phyloP scores from a whole-genome alignment of 2,797 vertebrate species.

The Acipenser transmontanus region DNA sequence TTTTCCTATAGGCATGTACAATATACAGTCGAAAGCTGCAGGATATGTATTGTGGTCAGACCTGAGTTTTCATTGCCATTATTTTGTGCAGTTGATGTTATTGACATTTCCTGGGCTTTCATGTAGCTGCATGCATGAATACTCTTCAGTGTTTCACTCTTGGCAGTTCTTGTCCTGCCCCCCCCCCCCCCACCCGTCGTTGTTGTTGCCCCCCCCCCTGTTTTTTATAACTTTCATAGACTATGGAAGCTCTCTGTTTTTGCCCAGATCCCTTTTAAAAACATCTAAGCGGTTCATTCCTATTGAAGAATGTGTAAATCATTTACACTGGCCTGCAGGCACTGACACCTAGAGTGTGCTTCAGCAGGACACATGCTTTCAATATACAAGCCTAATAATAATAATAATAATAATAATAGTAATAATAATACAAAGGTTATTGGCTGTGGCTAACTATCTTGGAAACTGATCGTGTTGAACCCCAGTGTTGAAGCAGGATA shows the following conservation, averaged over 20 bases:
- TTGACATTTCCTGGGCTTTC: background rate
- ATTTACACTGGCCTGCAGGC: conserved; percentile 24
- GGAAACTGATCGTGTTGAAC: too few relatives aligned
- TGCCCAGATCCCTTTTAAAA: conserved; percentile 10
- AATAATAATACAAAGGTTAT: too few relatives aligned
- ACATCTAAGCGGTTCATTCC: background rate
- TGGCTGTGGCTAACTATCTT: too few relatives aligned
- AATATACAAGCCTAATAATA: too few relatives aligned
- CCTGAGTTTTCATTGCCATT: background rate
- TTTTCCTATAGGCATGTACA: too few relatives aligned
- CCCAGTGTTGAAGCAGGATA: too few relatives aligned
- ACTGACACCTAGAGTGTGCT: background rate
- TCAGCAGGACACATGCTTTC: background rate
- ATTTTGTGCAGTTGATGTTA: background rate
- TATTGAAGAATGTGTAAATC: background rate
- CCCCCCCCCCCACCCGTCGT: conserved; percentile 3
- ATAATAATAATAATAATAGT: too few relatives aligned
- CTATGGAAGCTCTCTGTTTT: conserved; percentile 22
- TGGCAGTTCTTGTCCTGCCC: conserved; percentile 9
- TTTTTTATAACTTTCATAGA: background rate
- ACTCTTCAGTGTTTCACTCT: background rate
- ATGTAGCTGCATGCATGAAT: background rate
- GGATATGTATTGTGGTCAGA: conserved; percentile 1
- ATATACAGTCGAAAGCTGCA: background rate
- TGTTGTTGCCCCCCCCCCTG: too few relatives aligned